Evolutionary conservation across 2,888 invertebrate genomes (phyloP).

Genomic region (Protophormia terraenovae): DNA sequence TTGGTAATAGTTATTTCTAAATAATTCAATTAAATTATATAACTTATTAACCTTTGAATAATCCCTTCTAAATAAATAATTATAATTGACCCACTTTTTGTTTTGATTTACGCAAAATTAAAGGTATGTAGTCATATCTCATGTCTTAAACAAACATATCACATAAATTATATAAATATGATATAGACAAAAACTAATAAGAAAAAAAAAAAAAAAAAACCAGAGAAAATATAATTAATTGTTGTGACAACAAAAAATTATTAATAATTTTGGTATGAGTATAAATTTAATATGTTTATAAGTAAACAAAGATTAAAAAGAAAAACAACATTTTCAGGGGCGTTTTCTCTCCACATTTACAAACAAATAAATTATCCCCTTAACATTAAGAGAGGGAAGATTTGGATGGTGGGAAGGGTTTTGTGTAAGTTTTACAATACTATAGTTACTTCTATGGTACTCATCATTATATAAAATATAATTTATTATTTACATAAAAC

Average conservation of each 20-base stretch:
- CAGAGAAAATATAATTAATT: conserved; percentile 51
- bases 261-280: not conserved
- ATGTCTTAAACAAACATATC: conserved; percentile 36
- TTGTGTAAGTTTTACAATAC: no score
- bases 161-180: not conserved
- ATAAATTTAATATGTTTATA: conserved; percentile 11
- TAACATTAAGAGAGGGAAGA: not conserved
- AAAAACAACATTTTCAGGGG: conserved; percentile 6
- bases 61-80: not conserved
- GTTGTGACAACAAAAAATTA: conserved; percentile 17
- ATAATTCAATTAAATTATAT: not conserved
- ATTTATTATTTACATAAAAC: conserved; percentile 42
- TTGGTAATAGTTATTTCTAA: no score
- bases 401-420: no score
- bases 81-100: not conserved
- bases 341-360: conserved; percentile 24
- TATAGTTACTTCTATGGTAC: no score
- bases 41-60: not conserved
- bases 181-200: not conserved
- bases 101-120: no score
- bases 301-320: not conserved
- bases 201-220: not conserved
- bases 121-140: not conserved
- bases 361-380: conserved; percentile 45
- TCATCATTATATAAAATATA: conserved; percentile 23